These are phyloP conservation scores for Galeopsomyia nigrocyanea DNA, from an alignment of 2,888 invertebrate genomes.

Conservation along the genomic window DNA sequence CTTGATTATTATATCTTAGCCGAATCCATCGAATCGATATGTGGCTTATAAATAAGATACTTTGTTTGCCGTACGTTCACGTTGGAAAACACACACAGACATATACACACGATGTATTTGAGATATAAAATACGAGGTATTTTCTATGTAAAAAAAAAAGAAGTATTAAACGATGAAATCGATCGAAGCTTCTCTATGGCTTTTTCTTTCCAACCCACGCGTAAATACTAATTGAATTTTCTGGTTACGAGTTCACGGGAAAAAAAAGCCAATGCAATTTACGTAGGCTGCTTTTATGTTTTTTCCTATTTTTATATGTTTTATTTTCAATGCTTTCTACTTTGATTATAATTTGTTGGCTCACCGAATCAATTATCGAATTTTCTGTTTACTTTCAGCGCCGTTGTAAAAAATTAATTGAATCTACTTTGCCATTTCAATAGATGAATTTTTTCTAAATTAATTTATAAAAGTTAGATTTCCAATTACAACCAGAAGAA, in stretches of 20 bases:
- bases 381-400: too few relatives aligned
- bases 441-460: too few relatives aligned
- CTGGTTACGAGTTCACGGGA: conserved; percentile 5
- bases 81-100: neutral
- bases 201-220: conserved; percentile 31
- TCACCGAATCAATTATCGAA: too few relatives aligned
- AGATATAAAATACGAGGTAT: conserved; percentile 12
- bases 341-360: too few relatives aligned
- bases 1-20: too few relatives aligned
- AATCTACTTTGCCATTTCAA: too few relatives aligned
- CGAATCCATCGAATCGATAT: neutral
- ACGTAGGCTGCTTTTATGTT: neutral
- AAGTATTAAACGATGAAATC: conserved; percentile 33
- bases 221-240: conserved; percentile 25
- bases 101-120: conserved; percentile 2
- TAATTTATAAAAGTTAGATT: too few relatives aligned
- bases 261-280: too few relatives aligned
- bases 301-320: too few relatives aligned
- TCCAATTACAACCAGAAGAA: too few relatives aligned
- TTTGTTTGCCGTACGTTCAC: conserved; percentile 15
- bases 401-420: too few relatives aligned
- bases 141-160: conserved; percentile 26
- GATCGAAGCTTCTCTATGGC: conserved; percentile 33
- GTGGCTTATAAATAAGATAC: conserved; percentile 4
- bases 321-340: too few relatives aligned